A percentile compares a stretch with the other conserved stretches of the same genome.
Evolutionary conservation across 1,140 invertebrate species (phyloP).

Genomic region (Zeugodacus cucurbitae): DNA sequence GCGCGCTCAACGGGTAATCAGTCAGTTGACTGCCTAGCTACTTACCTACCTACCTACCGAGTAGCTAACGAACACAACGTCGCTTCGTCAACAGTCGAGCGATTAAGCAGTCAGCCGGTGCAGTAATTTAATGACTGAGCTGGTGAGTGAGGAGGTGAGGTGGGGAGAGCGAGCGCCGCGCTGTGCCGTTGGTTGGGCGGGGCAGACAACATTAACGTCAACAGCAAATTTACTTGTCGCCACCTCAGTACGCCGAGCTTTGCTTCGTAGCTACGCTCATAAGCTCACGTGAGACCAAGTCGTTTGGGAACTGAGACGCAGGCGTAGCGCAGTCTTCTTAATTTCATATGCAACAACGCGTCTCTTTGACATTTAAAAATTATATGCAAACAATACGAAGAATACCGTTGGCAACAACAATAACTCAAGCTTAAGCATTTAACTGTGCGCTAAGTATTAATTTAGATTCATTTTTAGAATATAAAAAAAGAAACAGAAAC

Average conservation of each 20-base stretch:
- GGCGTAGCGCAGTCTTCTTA: background rate
- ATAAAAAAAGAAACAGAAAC: background rate
- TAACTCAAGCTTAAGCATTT: background rate
- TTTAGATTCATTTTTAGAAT: background rate
- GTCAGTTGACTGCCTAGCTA: background rate
- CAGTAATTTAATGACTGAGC: background rate
- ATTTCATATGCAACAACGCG: background rate
- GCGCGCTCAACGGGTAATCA: background rate
- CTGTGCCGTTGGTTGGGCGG: background rate
- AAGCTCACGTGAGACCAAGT: background rate
- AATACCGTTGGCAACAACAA: background rate
- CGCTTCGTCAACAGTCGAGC: background rate
- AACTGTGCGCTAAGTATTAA: background rate
- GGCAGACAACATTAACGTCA: background rate
- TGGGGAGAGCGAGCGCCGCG: background rate
- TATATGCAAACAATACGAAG: background rate
- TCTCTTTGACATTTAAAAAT: background rate
- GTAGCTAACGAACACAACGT: background rate
- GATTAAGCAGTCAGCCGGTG: background rate
- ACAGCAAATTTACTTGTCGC: constrained; percentile 19
- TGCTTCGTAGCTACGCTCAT: background rate
- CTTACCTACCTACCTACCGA: too few species aligned
- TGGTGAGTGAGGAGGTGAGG: too few species aligned
- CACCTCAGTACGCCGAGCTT: background rate
- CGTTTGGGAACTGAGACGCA: background rate